Percentiles rank a stretch among this genome's conserved stretches.
Evolutionary conservation across 2,888 invertebrate species (phyloP).

Genomic region (Sylvicola fuscatus): DNA sequence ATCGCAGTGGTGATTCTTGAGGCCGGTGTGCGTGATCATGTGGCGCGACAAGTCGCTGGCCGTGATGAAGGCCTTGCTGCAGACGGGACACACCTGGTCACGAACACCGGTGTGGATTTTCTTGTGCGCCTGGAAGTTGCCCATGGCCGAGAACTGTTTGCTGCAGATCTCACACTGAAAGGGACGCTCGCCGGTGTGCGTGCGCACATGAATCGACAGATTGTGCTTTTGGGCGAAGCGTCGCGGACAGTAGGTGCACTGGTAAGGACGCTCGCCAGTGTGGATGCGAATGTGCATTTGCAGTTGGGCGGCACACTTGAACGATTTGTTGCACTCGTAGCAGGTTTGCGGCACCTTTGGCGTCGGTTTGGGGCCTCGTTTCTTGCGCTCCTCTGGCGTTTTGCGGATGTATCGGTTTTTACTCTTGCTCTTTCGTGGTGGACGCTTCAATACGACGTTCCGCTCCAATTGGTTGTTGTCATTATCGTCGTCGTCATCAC

Average conservation of each 20-base stretch:
- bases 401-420: slow-evolving; percentile 31
- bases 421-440: too few species aligned
- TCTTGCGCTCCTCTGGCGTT: slow-evolving; percentile 32
- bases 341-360: slow-evolving; percentile 34
- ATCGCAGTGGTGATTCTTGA: slow-evolving; percentile 36
- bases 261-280: slow-evolving; percentile 36
- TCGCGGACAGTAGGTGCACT: slow-evolving; percentile 33
- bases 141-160: slow-evolving; percentile 37
- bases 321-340: slow-evolving; percentile 35
- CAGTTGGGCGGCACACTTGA: slow-evolving; percentile 37
- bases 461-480: not conserved
- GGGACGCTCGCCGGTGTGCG: slow-evolving; percentile 31
- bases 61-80: slow-evolving; percentile 36
- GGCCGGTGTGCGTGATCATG: slow-evolving; percentile 34
- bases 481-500: slow-evolving; percentile 3
- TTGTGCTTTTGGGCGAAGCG: slow-evolving; percentile 40
- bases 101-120: slow-evolving; percentile 39
- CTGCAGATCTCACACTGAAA: slow-evolving; percentile 42
- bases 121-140: slow-evolving; percentile 39
- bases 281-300: slow-evolving; percentile 40
- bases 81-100: slow-evolving; percentile 36
- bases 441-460: not conserved
- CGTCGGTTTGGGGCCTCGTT: slow-evolving; percentile 37
- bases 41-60: slow-evolving; percentile 38
- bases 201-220: slow-evolving; percentile 33